These are phyloP conservation scores for Tragulus kanchil DNA, from an alignment of 2,113 vertebrate species.

Conservation along the genomic window DNA sequence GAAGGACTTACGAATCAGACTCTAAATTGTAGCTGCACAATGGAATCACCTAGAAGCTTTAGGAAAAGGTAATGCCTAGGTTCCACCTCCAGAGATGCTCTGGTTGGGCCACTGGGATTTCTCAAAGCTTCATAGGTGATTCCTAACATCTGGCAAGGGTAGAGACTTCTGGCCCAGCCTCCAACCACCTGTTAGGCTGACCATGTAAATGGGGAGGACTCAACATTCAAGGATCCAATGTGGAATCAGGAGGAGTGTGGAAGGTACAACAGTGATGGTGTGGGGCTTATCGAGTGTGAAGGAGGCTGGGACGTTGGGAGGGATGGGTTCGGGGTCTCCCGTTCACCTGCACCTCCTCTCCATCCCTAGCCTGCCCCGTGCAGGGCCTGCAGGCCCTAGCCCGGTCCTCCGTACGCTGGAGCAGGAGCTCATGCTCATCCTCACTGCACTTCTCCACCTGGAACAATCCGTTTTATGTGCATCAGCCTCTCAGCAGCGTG, in stretches of 20 bases:
- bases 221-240: not conserved
- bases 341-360: not conserved
- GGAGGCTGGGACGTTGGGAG: too few species aligned
- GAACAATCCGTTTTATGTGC: not conserved
- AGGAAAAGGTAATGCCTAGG: not conserved
- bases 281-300: rapidly evolving
- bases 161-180: too few species aligned
- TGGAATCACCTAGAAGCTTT: not conserved
- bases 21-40: not conserved
- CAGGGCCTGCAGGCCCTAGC: not conserved
- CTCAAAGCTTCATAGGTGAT: not conserved
- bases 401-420: not conserved
- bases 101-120: not conserved
- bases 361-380: too few species aligned
- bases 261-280: rapidly evolving
- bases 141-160: too few species aligned
- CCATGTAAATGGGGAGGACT: not conserved
- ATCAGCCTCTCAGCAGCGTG: not conserved
- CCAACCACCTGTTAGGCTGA: too few species aligned
- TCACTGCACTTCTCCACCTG: not conserved
- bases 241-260: not conserved
- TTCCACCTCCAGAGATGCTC: not conserved
- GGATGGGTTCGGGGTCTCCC: too few species aligned
- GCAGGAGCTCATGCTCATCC: too few species aligned
- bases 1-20: too few species aligned